Base-by-base conservation (phyloP, 2,113 vertebrate species). In the Ciconia maguari region DNA sequence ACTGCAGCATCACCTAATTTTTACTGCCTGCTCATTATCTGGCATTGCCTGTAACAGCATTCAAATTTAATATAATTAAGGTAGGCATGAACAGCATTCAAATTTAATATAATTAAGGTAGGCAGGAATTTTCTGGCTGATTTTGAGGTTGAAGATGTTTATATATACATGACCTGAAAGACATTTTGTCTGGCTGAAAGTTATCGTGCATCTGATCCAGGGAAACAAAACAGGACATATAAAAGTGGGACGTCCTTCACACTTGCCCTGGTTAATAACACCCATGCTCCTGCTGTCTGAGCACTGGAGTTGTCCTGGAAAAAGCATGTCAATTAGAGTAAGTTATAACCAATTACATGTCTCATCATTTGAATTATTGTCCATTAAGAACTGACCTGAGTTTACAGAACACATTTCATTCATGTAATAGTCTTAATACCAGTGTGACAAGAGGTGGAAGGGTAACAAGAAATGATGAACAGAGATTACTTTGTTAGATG, bases 281-380 rank as follows among this genome's bases (percentile, higher is more conserved):
- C 83, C 87, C 77, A 26, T 78, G 66, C 65, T 91, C 58, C 84
- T 68, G 83, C 69, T 71, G 61, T 14, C 54, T 79, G 81, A 94
- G 80, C 70, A 51, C 68, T 17, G 57, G 55, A 90, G 52, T 60
- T 87, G 89, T 93, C 84, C 89, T 94, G 93, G 94, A 95, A 95
- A 96, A 96, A 96, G 71, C 84, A 66, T 64, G 80, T 80, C 89
- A 93, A 85, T 97, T 96, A 97, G 70, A 78, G 38, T 62, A 95
- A 97, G 71, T 92, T 92, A 96, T 79, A 93, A 87, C 38, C 91
- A 90, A 94, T 96, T 94, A 89, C 0, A 2, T 52, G 55, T 70
- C 85, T 93, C 90, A 82, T 91, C 75, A 66, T 95, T 89, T 93
- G 64, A 96, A 95, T 97, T 93, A 97, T 10, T 83, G 85, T 81